Percentiles rank a stretch among this genome's conserved stretches.
These are phyloP conservation scores for Brachypterus glaber DNA, from an alignment of 2,888 invertebrate species.

Conservation along the genomic window DNA sequence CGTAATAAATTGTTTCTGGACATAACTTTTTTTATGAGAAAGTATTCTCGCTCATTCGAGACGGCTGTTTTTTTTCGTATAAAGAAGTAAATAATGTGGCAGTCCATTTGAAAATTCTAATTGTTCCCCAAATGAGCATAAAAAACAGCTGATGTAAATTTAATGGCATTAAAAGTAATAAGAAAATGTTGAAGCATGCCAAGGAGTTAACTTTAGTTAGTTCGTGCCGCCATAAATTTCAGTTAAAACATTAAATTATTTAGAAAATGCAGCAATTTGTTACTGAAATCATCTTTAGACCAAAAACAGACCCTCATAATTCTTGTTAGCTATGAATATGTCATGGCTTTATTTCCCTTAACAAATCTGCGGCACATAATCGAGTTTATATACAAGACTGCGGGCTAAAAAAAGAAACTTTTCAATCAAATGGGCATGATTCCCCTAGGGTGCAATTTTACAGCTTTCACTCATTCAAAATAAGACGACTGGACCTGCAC, in stretches of 20 bases:
- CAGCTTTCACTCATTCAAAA: conserved; percentile 47
- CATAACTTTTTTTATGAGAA: too few relatives aligned
- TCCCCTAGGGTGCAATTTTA: conserved; percentile 63
- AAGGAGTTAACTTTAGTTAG: conserved; percentile 43
- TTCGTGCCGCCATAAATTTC: conserved; percentile 35
- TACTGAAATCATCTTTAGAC: conserved; percentile 38
- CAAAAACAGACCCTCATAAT: conserved; percentile 37
- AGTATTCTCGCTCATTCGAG: too few relatives aligned
- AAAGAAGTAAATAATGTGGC: too few relatives aligned
- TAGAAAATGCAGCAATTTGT: conserved; percentile 38
- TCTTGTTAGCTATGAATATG: conserved; percentile 38
- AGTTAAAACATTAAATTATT: conserved; percentile 38
- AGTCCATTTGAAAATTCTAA: too few relatives aligned
- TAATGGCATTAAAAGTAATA: conserved; percentile 39
- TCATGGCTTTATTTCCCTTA: conserved; percentile 36
- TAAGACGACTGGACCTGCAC: conserved; percentile 34
- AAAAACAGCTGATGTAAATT: too few relatives aligned
- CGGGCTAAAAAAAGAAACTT: conserved; percentile 42
- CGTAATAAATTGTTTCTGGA: too few relatives aligned
- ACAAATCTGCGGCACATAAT: conserved; percentile 44
- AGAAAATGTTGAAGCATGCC: conserved; percentile 40
- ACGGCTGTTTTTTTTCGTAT: too few relatives aligned
- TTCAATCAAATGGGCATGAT: conserved; percentile 66
- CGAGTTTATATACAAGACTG: conserved; percentile 41
- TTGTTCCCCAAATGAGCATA: too few relatives aligned